These are phyloP conservation scores for Zelleria hepariella DNA, from an alignment of 2,888 invertebrate species.

Conservation along the genomic window DNA sequence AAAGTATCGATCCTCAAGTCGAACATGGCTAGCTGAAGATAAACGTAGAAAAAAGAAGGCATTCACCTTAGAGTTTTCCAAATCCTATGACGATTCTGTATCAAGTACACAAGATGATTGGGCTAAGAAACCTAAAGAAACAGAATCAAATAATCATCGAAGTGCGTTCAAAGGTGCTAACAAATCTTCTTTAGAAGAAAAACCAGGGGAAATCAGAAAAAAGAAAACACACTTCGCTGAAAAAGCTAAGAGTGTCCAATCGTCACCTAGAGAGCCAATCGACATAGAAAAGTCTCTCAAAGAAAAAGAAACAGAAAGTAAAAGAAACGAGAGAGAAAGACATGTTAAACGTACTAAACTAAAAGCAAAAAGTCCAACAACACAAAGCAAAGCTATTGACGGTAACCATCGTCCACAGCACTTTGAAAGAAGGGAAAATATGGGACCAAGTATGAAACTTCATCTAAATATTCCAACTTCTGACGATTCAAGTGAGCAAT, in stretches of 20 bases:
- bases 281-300: slow-evolving; percentile 53
- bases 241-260: slow-evolving; percentile 53
- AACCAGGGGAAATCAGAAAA: slow-evolving; percentile 44
- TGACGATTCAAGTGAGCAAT: slow-evolving; percentile 74
- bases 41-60: slow-evolving; percentile 80
- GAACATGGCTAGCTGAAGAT: slow-evolving; percentile 78
- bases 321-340: slow-evolving; percentile 56
- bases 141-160: slow-evolving; percentile 36
- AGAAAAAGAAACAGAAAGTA: slow-evolving; percentile 49
- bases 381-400: slow-evolving; percentile 47
- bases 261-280: slow-evolving; percentile 53
- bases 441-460: slow-evolving; percentile 65
- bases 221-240: slow-evolving; percentile 66
- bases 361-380: slow-evolving; percentile 62
- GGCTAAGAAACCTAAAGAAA: slow-evolving; percentile 47
- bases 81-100: slow-evolving; percentile 70
- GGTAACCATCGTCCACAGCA: slow-evolving; percentile 47
- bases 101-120: slow-evolving; percentile 66
- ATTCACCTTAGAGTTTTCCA: slow-evolving; percentile 82
- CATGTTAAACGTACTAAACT: slow-evolving; percentile 62
- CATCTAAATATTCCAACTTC: slow-evolving; percentile 72
- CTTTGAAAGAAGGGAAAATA: slow-evolving; percentile 64
- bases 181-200: slow-evolving; percentile 58
- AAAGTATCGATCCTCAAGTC: slow-evolving; percentile 53
- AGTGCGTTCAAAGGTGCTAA: slow-evolving; percentile 34